phyloP scores from a whole-genome alignment of 2,888 invertebrate genomes.

The Peribatodes rhomboidaria region DNA sequence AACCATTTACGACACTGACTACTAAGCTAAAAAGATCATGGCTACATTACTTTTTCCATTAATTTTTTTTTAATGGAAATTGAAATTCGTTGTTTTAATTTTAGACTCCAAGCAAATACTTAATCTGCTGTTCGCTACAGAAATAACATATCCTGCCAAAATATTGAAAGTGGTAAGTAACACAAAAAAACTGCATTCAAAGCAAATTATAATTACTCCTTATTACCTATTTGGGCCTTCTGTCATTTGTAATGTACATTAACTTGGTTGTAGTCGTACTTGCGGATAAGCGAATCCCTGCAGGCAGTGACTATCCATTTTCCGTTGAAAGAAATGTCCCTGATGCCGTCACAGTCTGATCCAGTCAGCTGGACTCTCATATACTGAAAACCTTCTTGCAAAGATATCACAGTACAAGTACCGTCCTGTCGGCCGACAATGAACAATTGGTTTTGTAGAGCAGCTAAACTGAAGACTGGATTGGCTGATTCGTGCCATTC shows the following conservation, averaged over 20 bases:
- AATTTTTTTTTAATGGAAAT: too few relatives aligned
- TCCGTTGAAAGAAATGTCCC: slow-evolving; percentile 87
- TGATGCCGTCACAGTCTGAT: slow-evolving; percentile 90
- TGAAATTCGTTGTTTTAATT: neutral
- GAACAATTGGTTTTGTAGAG: slow-evolving; percentile 81
- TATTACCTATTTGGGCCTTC: slow-evolving; percentile 21
- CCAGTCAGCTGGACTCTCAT: slow-evolving; percentile 88
- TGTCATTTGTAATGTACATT: slow-evolving; percentile 78
- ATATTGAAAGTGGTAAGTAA: slow-evolving; percentile 19
- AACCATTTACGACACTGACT: too few relatives aligned
- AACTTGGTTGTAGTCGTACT: slow-evolving; percentile 86
- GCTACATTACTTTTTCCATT: too few relatives aligned
- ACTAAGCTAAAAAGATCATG: too few relatives aligned
- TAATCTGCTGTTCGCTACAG: slow-evolving; percentile 7
- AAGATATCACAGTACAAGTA: slow-evolving; percentile 84
- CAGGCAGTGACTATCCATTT: slow-evolving; percentile 88
- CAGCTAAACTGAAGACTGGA: slow-evolving; percentile 83
- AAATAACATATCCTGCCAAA: neutral
- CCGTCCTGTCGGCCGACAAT: slow-evolving; percentile 88
- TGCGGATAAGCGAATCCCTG: slow-evolving; percentile 88
- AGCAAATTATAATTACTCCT: slow-evolving; percentile 44
- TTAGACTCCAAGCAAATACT: slow-evolving; percentile 14
- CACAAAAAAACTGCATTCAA: slow-evolving; percentile 26
- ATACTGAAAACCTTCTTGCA: slow-evolving; percentile 65
- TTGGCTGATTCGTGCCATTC: slow-evolving; percentile 86